A percentile compares a stretch with the other conserved stretches of the same genome.
Conservation (phyloP, 2,113 vertebrate species). For the Triplophysa siluroides region DNA sequence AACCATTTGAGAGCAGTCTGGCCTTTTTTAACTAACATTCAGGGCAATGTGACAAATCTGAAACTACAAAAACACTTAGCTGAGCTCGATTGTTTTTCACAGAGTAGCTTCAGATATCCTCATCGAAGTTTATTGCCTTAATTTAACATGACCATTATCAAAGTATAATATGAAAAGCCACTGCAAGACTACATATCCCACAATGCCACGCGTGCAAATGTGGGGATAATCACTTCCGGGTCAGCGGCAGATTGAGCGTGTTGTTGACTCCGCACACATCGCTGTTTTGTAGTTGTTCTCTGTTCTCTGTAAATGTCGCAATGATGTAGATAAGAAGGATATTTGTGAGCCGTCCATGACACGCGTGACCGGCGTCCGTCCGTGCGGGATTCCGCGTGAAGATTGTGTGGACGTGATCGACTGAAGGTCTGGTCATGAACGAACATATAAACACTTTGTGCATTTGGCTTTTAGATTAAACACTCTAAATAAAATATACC, state of each 20-base stretch:
- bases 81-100: too few species aligned
- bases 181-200: not conserved
- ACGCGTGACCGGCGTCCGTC: constrained; percentile 38
- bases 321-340: constrained; percentile 34
- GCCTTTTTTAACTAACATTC: too few species aligned
- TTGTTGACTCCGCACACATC: not conserved
- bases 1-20: too few species aligned
- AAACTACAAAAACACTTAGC: too few species aligned
- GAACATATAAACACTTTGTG: not conserved
- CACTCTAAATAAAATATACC: not conserved
- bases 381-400: constrained; percentile 37
- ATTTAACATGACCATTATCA: too few species aligned
- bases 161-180: too few species aligned
- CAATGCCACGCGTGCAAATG: not conserved
- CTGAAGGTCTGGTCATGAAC: constrained; percentile 21
- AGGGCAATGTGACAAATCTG: too few species aligned
- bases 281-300: not conserved
- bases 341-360: constrained; percentile 24
- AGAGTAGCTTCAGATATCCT: too few species aligned
- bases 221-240: not conserved
- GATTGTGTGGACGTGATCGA: constrained; percentile 21
- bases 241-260: not conserved
- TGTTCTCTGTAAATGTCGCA: constrained; percentile 22
- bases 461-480: too few species aligned
- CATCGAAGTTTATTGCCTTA: too few species aligned